Evolutionary conservation across 2,113 vertebrate genomes (phyloP).

Genomic region (Podarcis cretensis): DNA sequence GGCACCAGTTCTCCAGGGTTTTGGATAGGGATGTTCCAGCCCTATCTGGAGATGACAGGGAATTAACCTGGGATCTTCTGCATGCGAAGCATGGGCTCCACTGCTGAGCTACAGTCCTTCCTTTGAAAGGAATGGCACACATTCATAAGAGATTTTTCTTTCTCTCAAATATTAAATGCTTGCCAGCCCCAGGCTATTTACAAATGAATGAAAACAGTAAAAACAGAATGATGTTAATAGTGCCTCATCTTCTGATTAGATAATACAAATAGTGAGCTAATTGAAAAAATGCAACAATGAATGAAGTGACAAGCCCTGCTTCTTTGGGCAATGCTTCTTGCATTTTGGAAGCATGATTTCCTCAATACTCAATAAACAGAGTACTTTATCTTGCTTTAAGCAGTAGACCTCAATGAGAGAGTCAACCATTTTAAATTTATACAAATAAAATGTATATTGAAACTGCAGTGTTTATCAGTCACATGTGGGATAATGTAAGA

Average conservation of each 20-base stretch:
- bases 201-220: background rate
- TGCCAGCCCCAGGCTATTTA: background rate
- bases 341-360: background rate
- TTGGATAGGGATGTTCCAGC: background rate
- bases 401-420: background rate
- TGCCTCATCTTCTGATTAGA: background rate
- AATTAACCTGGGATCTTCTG: background rate
- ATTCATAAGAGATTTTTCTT: background rate
- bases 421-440: background rate
- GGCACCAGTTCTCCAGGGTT: background rate
- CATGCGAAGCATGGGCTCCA: no score
- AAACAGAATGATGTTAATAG: background rate
- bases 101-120: background rate
- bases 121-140: background rate
- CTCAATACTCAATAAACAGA: background rate
- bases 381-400: background rate
- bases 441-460: background rate
- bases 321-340: slow-evolving; percentile 3
- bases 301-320: background rate
- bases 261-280: background rate
- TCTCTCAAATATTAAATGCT: background rate
- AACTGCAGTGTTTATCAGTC: background rate
- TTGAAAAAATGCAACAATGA: background rate
- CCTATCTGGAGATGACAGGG: background rate
- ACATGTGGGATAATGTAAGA: background rate